A percentile compares a stretch with the other conserved stretches of the same genome.
These are phyloP conservation scores for Propithecus coquereli DNA, from an alignment of 2,113 vertebrate species.

Conservation along the genomic window DNA sequence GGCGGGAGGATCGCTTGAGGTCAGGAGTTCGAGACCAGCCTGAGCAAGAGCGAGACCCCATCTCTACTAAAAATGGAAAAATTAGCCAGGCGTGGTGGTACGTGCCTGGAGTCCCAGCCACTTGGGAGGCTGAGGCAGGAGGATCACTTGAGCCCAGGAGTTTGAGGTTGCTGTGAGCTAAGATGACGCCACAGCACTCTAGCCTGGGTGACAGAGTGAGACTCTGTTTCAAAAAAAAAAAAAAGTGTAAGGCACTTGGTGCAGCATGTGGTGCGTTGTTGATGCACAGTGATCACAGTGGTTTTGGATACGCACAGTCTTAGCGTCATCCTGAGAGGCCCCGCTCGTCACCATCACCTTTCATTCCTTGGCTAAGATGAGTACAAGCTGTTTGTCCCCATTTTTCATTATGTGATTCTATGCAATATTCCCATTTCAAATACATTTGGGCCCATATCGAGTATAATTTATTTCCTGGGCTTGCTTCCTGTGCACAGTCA, in stretches of 20 bases:
- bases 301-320: not conserved
- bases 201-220: no score
- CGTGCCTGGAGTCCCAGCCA: no score
- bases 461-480: not conserved
- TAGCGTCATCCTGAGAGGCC: not conserved
- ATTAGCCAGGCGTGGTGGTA: no score
- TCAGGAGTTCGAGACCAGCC: no score
- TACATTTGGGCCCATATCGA: not conserved
- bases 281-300: fast-evolving
- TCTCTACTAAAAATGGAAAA: no score
- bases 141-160: no score
- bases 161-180: no score
- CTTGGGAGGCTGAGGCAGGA: no score
- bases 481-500: not conserved
- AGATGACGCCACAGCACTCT: no score
- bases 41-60: no score
- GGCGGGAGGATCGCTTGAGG: no score
- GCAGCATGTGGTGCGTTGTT: fast-evolving
- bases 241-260: not conserved
- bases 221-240: no score
- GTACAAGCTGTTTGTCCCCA: not conserved
- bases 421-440: not conserved
- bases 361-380: not conserved
- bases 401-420: not conserved
- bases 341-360: not conserved